Conservation (phyloP, 2,888 invertebrate species). For the Rhodophaea formosa region DNA sequence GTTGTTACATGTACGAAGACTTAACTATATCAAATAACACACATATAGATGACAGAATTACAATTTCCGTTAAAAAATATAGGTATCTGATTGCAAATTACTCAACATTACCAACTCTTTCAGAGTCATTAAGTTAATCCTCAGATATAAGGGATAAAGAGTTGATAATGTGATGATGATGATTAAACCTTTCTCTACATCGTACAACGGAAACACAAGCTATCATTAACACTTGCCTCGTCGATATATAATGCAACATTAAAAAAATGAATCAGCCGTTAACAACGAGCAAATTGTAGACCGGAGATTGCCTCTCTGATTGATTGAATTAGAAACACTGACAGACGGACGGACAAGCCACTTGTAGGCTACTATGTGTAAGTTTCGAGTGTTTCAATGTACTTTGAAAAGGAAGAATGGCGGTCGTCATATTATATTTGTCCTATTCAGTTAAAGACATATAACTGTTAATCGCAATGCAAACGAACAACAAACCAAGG, state of each 20-base stretch:
- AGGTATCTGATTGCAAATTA: no score
- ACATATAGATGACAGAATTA: no score
- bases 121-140: no score
- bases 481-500: neutral
- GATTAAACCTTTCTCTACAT: neutral
- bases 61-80: no score
- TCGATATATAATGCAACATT: neutral
- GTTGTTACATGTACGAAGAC: no score
- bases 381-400: neutral
- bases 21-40: no score
- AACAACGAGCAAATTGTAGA: slow-evolving; percentile 26
- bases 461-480: slow-evolving; percentile 5
- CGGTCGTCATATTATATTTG: no score
- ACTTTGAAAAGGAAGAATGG: no score
- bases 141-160: no score
- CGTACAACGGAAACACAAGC: neutral
- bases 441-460: neutral
- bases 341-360: slow-evolving; percentile 27
- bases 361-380: slow-evolving; percentile 5
- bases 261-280: slow-evolving; percentile 24
- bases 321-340: slow-evolving; percentile 27
- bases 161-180: no score
- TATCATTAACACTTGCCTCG: slow-evolving; percentile 11
- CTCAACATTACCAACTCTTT: no score
- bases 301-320: slow-evolving; percentile 30